A percentile compares a stretch with the other conserved stretches of the same genome.
Evolutionary conservation across 2,113 vertebrate genomes (phyloP).

Genomic region (Thunnus thynnus): DNA sequence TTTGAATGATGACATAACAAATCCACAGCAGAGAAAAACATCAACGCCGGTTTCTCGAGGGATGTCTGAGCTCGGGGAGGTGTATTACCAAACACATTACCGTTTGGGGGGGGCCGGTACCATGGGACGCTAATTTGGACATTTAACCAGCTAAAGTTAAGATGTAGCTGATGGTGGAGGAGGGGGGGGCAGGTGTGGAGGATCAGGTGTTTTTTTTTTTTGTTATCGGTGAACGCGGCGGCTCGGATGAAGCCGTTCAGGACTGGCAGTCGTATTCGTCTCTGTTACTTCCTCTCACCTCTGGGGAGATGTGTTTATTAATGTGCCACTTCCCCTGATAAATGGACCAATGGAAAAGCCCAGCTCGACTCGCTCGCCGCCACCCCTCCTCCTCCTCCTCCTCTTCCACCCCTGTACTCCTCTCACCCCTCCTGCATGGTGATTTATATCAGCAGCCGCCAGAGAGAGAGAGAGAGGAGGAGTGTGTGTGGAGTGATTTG

Average conservation of each 20-base stretch:
- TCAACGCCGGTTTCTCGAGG: constrained; percentile 9
- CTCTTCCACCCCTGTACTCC: no score
- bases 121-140: constrained; percentile 50
- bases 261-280: constrained; percentile 91
- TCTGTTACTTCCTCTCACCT: constrained; percentile 90
- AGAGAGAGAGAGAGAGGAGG: background rate
- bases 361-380: constrained; percentile 83
- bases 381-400: background rate
- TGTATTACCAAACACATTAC: constrained; percentile 20
- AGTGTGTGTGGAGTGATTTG: constrained; percentile 12
- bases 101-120: background rate
- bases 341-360: constrained; percentile 93
- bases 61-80: constrained; percentile 9
- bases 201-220: constrained; percentile 79
- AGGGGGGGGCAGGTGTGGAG: background rate
- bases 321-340: constrained; percentile 92
- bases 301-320: constrained; percentile 96
- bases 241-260: constrained; percentile 84
- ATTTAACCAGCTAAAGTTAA: constrained; percentile 47
- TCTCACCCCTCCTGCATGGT: constrained; percentile 37
- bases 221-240: constrained; percentile 52
- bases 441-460: constrained; percentile 74
- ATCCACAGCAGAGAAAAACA: constrained; percentile 30
- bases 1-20: constrained; percentile 53
- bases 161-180: background rate